Conservation (phyloP, 92 coral and sea anemone genomes). For the Desmophyllum pertusum region DNA sequence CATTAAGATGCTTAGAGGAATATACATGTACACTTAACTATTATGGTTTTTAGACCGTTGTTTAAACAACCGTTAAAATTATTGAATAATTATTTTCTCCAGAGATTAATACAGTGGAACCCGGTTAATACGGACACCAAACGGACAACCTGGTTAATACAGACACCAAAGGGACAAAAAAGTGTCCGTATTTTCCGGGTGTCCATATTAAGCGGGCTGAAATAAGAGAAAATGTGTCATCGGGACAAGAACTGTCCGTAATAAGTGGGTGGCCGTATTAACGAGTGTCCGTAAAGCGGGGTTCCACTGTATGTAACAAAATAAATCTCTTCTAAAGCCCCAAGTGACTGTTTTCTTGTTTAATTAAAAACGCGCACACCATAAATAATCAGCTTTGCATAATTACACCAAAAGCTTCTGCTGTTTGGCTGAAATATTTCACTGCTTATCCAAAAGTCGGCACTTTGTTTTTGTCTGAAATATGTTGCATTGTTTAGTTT, state of each 20-base stretch:
- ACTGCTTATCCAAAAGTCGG: not conserved
- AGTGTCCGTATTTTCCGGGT: too few relatives aligned
- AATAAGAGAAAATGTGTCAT: too few relatives aligned
- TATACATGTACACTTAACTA: not conserved
- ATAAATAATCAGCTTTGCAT: slow-evolving; percentile 4
- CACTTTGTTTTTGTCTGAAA: not conserved
- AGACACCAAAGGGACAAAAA: too few relatives aligned
- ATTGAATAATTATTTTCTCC: not conserved
- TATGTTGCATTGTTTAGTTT: not conserved
- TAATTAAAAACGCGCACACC: slow-evolving; percentile 12
- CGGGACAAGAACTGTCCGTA: too few relatives aligned
- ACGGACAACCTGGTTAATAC: too few relatives aligned
- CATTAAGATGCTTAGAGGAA: not conserved
- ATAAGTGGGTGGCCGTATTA: too few relatives aligned
- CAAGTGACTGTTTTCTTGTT: not conserved
- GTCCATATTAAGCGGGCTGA: too few relatives aligned
- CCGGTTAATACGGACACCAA: too few relatives aligned
- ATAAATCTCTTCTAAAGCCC: slow-evolving; percentile 7
- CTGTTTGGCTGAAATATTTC: not conserved
- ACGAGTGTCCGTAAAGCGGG: too few relatives aligned
- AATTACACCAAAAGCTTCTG: not conserved
- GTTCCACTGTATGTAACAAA: slow-evolving; percentile 32
- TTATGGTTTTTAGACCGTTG: not conserved
- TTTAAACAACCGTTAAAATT: not conserved
- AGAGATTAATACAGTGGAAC: too few relatives aligned